Conservation (phyloP, 2,113 vertebrate genomes). For the Erinaceus europaeus region DNA sequence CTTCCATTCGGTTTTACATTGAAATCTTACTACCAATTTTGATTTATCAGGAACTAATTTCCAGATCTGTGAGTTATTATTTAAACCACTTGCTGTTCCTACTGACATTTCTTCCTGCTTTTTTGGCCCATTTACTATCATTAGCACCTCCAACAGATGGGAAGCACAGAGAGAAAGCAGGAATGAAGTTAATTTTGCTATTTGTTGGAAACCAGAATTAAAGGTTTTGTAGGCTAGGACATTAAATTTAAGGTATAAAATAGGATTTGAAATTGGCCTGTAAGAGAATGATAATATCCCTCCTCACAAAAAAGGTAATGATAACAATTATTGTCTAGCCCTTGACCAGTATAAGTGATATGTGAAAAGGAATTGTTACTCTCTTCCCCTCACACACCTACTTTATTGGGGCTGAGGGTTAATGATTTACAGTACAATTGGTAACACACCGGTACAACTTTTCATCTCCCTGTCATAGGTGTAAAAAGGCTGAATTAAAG, state of each 20-base stretch:
- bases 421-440: too few species aligned
- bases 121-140: not conserved
- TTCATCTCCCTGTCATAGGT: too few species aligned
- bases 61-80: constrained; percentile 12
- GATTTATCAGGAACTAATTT: constrained; percentile 15
- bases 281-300: not conserved
- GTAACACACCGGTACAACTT: too few species aligned
- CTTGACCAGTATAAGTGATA: not conserved
- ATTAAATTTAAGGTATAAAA: constrained; percentile 13
- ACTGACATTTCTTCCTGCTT: not conserved
- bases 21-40: not conserved
- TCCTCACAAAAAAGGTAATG: not conserved
- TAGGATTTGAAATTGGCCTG: constrained; percentile 2
- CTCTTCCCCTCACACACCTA: too few species aligned
- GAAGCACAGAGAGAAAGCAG: not conserved
- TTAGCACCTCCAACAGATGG: not conserved
- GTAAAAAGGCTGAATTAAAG: not conserved
- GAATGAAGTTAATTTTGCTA: not conserved
- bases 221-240: not conserved
- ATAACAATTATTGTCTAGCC: not conserved
- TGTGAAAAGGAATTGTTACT: not conserved
- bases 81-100: not conserved
- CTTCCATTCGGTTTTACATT: not conserved
- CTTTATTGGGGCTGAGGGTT: too few species aligned
- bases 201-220: constrained; percentile 16